These are phyloP conservation scores for Tipula unca DNA, from an alignment of 2,888 invertebrate genomes.

Conservation along the genomic window DNA sequence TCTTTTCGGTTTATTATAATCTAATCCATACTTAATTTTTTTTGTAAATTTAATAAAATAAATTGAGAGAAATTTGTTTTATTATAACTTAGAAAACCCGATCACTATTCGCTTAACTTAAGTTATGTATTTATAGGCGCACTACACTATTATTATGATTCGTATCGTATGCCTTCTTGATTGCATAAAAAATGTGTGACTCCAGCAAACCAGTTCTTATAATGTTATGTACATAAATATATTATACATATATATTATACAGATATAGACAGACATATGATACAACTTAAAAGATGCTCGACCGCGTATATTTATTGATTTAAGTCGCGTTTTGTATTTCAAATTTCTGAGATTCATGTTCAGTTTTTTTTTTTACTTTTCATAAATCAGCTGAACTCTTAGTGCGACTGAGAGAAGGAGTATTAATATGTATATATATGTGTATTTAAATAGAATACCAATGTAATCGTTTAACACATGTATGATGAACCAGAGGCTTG, in stretches of 20 bases:
- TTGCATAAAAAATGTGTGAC: background rate
- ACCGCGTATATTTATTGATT: background rate
- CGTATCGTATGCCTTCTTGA: background rate
- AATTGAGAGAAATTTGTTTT: background rate
- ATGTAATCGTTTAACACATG: background rate
- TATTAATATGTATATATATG: background rate
- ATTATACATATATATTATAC: background rate
- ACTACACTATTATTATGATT: background rate
- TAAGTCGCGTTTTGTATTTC: background rate
- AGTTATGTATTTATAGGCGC: background rate
- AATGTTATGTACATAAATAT: background rate
- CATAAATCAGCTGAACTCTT: background rate
- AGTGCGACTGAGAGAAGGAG: background rate
- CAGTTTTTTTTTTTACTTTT: too few species aligned
- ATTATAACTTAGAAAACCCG: background rate
- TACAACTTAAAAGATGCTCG: background rate
- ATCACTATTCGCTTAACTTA: background rate
- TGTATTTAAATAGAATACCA: background rate
- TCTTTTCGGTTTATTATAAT: background rate
- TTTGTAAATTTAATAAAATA: background rate
- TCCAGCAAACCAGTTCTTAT: background rate
- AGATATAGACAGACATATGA: background rate
- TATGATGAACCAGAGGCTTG: background rate
- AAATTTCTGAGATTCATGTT: background rate
- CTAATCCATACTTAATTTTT: background rate